Base-by-base conservation (phyloP, 1,140 invertebrate species). In the Achroia grisella region DNA sequence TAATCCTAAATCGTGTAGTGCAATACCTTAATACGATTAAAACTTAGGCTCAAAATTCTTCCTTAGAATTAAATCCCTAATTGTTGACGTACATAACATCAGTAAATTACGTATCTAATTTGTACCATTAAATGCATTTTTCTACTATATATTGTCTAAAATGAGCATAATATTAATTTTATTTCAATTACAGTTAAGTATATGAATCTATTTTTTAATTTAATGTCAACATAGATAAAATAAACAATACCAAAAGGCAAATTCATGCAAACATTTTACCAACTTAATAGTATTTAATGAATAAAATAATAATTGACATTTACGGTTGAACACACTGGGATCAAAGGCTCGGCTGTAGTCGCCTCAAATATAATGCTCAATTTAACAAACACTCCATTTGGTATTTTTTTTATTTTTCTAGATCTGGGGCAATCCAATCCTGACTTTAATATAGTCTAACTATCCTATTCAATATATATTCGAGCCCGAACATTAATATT, bases 51-150 rank as follows among this genome's bases (percentile, higher is more conserved):
- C 47, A 29, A 44, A 32, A 39, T 42, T 52, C 33, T 29, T 15
- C 14, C 10, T 50, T 44, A 23, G 34, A 49, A 46, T 41, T 45
- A 45, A 54, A 59, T 43, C 44, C 43, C 42, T 39, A 50, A 42
- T 35, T 47, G 43, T 48, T 48, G 45, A 52, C 51, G 43, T 43
- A 48, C 9, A 23, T 23, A 53, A 52, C 43, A 33, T 50, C 39
- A 52, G 43, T 63, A 64, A 52, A 23, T 23, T 23, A 23, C 17
- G 17, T 23, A 23, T 56, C 74, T 81, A 81, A 64, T 81, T 81
- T 81, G 77, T 81, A 81, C 77, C 67, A 62, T 74, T 40, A 63
- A 60, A 68, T 63, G 56, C 49, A 65, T 49, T 55, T 49, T 45
- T 54, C 50, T 53, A 52, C 40, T 17, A 45, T 52, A 60, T 70